A percentile compares a stretch with the other conserved stretches of the same genome.
Conservation (phyloP, 2,113 vertebrate species). For the Gobius niger region DNA sequence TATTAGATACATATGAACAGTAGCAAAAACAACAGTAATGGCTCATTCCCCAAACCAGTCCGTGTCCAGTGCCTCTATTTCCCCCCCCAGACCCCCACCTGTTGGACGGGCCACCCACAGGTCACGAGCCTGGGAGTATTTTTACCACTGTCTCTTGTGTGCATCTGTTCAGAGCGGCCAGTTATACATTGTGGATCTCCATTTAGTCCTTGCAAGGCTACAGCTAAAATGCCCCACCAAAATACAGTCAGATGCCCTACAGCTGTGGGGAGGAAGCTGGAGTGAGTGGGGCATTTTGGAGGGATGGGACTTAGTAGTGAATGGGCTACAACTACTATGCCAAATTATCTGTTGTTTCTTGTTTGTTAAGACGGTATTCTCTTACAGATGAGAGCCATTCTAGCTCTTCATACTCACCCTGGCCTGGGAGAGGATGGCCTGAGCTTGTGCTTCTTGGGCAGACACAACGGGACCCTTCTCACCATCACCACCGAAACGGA, state of each 20-base stretch:
- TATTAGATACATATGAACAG: not conserved
- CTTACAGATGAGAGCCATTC: no score
- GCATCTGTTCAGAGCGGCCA: slow-evolving; percentile 62
- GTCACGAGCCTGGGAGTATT: slow-evolving; percentile 56
- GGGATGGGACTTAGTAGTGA: slow-evolving; percentile 14
- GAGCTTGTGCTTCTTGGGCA: slow-evolving; percentile 95
- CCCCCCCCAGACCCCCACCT: slow-evolving; percentile 60
- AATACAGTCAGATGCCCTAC: slow-evolving; percentile 28
- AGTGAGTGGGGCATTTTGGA: not conserved
- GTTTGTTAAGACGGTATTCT: no score
- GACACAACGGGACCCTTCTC: slow-evolving; percentile 94
- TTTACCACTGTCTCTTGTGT: slow-evolving; percentile 61
- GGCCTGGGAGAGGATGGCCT: slow-evolving; percentile 97
- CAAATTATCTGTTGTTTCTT: no score
- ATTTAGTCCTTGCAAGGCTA: slow-evolving; percentile 55
- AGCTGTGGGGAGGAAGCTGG: slow-evolving; percentile 36
- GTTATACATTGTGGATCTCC: slow-evolving; percentile 54
- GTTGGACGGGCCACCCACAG: slow-evolving; percentile 51
- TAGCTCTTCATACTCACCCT: slow-evolving; percentile 84
- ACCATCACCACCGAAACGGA: slow-evolving; percentile 91
- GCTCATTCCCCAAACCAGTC: not conserved
- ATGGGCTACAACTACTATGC: no score
- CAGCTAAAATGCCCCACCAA: slow-evolving; percentile 34
- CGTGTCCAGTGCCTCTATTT: not conserved
- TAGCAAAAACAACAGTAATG: not conserved